A percentile compares a stretch with the other conserved stretches of the same genome.
These are phyloP conservation scores for Cercocebus atys DNA, from an alignment of 2,113 vertebrate species.

Conservation along the genomic window DNA sequence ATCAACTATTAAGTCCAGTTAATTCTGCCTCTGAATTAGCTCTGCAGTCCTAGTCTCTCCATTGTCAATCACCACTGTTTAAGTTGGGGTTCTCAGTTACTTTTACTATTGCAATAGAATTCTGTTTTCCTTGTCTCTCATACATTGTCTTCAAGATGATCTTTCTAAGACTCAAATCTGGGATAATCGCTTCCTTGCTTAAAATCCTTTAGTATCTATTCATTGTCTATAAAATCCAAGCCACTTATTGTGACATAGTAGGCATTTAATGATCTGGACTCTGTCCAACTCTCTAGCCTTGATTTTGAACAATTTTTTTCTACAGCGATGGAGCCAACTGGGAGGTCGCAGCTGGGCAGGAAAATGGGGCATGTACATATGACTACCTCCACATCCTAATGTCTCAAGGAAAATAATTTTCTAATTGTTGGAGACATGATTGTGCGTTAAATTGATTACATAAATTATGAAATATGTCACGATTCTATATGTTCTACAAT, in stretches of 20 bases:
- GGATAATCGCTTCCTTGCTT: neutral
- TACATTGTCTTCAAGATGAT: neutral
- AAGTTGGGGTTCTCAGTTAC: neutral
- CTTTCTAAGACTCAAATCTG: neutral
- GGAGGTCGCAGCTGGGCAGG: neutral
- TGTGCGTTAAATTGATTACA: neutral
- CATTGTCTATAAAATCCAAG: neutral
- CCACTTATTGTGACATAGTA: neutral
- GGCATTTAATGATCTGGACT: neutral
- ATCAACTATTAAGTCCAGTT: neutral
- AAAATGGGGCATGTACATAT: neutral
- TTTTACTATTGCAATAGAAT: constrained; percentile 22
- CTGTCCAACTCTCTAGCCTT: neutral
- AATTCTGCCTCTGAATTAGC: constrained; percentile 37
- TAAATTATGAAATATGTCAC: neutral
- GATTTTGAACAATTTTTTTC: neutral
- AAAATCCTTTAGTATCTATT: constrained; percentile 12
- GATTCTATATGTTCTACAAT: constrained; percentile 8
- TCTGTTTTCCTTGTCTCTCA: neutral
- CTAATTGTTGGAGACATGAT: neutral
- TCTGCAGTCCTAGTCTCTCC: neutral
- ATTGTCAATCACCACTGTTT: neutral
- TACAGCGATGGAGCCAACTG: neutral
- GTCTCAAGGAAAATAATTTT: constrained; percentile 24
- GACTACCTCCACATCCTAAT: neutral